Percentiles rank a stretch among this genome's conserved stretches.
Evolutionary conservation across 2,888 invertebrate genomes (phyloP).

Genomic region (Hydraecia micacea): DNA sequence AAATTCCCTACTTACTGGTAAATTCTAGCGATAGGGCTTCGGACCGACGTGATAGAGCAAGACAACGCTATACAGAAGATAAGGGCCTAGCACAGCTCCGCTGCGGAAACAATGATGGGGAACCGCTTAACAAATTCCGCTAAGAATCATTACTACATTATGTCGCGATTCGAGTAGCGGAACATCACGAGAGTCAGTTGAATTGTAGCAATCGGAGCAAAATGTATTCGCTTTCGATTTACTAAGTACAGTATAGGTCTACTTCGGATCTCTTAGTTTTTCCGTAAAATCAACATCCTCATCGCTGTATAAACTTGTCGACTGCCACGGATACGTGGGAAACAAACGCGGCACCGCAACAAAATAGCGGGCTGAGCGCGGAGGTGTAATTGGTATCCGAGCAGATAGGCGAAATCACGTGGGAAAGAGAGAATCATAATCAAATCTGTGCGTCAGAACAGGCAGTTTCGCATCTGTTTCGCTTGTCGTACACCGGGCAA

Average conservation of each 20-base stretch:
- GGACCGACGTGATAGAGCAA: neutral
- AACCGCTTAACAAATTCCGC: neutral
- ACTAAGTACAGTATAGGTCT: neutral
- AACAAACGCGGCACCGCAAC: neutral
- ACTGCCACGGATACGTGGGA: neutral
- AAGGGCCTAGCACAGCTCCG: neutral
- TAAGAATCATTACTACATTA: neutral
- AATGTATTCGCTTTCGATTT: too few relatives aligned
- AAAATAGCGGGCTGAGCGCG: neutral
- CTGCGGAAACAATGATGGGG: neutral
- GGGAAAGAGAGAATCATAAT: neutral
- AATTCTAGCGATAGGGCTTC: slow-evolving; percentile 10
- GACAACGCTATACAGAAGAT: slow-evolving; percentile 1
- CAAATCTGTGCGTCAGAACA: neutral
- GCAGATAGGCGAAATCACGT: too few relatives aligned
- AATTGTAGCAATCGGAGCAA: neutral
- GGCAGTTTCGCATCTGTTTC: neutral
- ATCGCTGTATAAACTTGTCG: neutral
- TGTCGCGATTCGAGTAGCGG: neutral
- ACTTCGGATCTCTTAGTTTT: neutral
- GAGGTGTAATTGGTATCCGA: neutral
- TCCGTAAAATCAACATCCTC: neutral
- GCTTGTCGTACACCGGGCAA: neutral
- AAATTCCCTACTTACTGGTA: slow-evolving; percentile 22
- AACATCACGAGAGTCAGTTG: too few relatives aligned